Evolutionary conservation across 1,140 invertebrate genomes (phyloP).

Genomic region (Hypothenemus hampei): DNA sequence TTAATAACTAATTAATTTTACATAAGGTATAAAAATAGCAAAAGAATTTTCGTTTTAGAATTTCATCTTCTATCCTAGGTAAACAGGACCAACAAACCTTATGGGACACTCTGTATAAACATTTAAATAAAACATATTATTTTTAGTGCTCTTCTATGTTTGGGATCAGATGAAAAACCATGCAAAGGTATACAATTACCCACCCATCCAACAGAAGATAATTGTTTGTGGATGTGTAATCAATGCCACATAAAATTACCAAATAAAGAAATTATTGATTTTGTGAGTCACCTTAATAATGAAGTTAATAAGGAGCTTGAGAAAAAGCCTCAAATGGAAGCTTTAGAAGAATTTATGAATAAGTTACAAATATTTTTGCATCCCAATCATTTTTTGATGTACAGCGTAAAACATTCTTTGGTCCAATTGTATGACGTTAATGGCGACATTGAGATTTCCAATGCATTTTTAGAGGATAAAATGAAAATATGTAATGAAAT

Average conservation of each 20-base stretch:
- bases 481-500: constrained; percentile 62
- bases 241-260: constrained; percentile 53
- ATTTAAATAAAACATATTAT: too few relatives aligned
- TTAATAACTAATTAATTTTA: background rate
- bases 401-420: constrained; percentile 62
- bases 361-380: constrained; percentile 62
- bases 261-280: constrained; percentile 53
- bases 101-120: too few relatives aligned
- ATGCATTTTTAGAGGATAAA: constrained; percentile 56
- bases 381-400: constrained; percentile 58
- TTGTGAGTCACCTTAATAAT: constrained; percentile 55
- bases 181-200: constrained; percentile 49
- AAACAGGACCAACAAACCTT: too few relatives aligned
- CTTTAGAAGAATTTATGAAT: constrained; percentile 58
- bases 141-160: constrained; percentile 56
- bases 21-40: background rate
- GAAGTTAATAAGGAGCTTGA: constrained; percentile 56
- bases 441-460: constrained; percentile 22
- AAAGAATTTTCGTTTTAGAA: too few relatives aligned
- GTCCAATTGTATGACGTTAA: constrained; percentile 59
- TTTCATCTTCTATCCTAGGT: too few relatives aligned
- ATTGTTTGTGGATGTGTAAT: constrained; percentile 58
- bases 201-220: constrained; percentile 56
- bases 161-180: constrained; percentile 44
- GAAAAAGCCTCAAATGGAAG: constrained; percentile 44